These are phyloP conservation scores for Operophtera brumata DNA, from an alignment of 2,888 invertebrate species.

Conservation along the genomic window DNA sequence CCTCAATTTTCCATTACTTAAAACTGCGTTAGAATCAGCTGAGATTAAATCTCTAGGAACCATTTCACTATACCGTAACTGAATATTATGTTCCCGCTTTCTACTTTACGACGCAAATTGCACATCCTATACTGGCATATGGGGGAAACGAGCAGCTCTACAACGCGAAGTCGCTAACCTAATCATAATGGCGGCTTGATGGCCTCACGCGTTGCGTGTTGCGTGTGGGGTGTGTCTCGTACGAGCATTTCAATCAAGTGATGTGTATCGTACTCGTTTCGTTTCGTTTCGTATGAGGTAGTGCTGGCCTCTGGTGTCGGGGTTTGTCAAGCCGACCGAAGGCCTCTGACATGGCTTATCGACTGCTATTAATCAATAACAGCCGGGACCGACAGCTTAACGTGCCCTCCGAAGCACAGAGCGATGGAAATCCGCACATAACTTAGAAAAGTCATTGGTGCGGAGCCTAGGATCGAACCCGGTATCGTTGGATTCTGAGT, in stretches of 20 bases:
- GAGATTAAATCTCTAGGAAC: neutral
- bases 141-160: constrained; percentile 26
- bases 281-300: too few relatives aligned
- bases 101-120: constrained; percentile 16
- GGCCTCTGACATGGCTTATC: too few relatives aligned
- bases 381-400: too few relatives aligned
- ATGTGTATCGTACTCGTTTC: too few relatives aligned
- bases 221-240: constrained; percentile 17
- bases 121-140: constrained; percentile 20
- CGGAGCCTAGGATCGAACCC: too few relatives aligned
- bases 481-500: too few relatives aligned
- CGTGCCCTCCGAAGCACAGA: too few relatives aligned
- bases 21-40: neutral
- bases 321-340: too few relatives aligned
- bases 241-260: constrained; percentile 12
- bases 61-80: constrained; percentile 7
- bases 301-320: too few relatives aligned
- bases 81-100: constrained; percentile 15
- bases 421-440: too few relatives aligned
- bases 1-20: neutral
- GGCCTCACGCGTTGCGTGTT: constrained; percentile 21
- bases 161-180: constrained; percentile 29
- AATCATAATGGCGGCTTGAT: constrained; percentile 28
- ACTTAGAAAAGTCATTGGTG: too few relatives aligned
- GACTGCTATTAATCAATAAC: too few relatives aligned